Percentiles rank a stretch among this genome's conserved stretches.
Evolutionary conservation across 2,113 vertebrate genomes (phyloP).

Genomic region (Tragelaphus strepsiceros): DNA sequence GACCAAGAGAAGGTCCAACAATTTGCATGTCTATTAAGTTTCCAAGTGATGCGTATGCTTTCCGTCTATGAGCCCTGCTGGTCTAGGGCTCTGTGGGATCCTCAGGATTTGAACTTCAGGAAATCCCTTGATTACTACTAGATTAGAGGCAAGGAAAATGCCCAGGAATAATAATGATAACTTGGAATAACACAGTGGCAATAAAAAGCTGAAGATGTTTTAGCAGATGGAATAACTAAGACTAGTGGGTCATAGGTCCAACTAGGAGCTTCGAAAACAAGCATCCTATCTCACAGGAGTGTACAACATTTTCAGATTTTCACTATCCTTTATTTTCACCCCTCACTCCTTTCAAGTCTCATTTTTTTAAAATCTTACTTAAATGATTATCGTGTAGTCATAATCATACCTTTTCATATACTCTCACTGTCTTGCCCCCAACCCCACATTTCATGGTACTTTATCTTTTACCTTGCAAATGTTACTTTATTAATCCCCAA

Average conservation of each 20-base stretch:
- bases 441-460: background rate
- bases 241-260: background rate
- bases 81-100: background rate
- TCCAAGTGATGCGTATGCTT: background rate
- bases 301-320: background rate
- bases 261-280: background rate
- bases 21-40: conserved; percentile 3
- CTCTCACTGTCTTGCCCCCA: background rate
- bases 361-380: background rate
- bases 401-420: background rate
- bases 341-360: background rate
- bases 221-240: background rate
- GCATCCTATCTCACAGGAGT: background rate
- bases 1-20: background rate
- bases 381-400: background rate
- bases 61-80: background rate
- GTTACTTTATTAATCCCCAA: background rate
- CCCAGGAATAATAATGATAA: background rate
- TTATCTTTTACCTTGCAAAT: background rate
- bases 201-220: background rate
- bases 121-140: background rate
- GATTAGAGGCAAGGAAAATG: background rate
- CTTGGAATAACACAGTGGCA: background rate
- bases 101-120: background rate
- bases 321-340: background rate